phyloP scores from a whole-genome alignment of 2,797 vertebrate species.

The Poecilia gillii region DNA sequence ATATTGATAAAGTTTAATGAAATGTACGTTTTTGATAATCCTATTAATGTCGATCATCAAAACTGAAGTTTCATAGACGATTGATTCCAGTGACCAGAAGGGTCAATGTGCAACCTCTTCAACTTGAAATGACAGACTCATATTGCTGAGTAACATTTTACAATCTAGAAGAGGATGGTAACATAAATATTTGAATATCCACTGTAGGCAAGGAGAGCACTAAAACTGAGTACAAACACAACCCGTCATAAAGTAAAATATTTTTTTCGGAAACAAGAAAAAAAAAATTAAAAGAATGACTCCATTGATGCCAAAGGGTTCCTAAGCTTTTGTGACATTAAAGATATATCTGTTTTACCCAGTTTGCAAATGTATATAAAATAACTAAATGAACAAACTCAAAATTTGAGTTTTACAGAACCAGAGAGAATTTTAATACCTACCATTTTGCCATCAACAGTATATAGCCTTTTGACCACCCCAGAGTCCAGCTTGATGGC shows the following conservation, averaged over 20 bases:
- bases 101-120: not conserved
- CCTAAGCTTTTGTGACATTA: not conserved
- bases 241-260: not conserved
- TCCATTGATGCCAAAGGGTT: not conserved
- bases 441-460: constrained; percentile 96
- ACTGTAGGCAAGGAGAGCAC: not conserved
- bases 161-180: not conserved
- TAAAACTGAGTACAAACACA: not conserved
- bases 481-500: constrained; percentile 97
- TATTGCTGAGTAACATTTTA: not conserved
- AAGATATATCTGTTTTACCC: not conserved
- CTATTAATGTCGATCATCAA: not conserved
- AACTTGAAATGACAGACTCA: not conserved
- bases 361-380: not conserved
- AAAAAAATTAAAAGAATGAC: not conserved
- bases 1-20: not conserved
- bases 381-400: not conserved
- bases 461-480: constrained; percentile 92
- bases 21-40: not conserved
- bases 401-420: not conserved
- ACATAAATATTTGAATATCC: not conserved
- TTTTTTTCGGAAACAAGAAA: not conserved
- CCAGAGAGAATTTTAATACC: constrained; percentile 29
- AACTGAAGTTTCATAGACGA: not conserved
- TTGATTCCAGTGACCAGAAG: not conserved